Evolutionary conservation across 2,888 invertebrate genomes (phyloP).

Genomic region (Theretra japonica): DNA sequence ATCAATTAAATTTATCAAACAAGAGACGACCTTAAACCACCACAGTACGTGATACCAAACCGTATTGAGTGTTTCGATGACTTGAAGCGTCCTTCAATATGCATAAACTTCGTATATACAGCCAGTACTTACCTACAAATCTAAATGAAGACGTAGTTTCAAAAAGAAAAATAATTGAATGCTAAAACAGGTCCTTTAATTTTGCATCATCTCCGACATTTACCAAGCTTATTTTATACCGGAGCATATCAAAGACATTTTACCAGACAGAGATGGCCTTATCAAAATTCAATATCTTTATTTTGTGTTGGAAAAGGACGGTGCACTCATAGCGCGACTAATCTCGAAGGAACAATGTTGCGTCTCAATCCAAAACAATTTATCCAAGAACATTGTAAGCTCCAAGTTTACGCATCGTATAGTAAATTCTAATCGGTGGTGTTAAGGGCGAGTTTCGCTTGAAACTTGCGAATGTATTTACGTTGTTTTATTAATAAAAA

Average conservation of each 20-base stretch:
- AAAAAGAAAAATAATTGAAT: constrained; percentile 32
- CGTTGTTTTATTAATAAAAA: constrained; percentile 36
- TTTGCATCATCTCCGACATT: constrained; percentile 50
- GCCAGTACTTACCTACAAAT: not conserved
- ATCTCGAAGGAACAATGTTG: constrained; percentile 80
- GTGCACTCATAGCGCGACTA: constrained; percentile 70
- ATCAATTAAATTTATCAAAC: too few species aligned
- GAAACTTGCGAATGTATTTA: constrained; percentile 34
- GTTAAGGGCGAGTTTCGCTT: constrained; percentile 46
- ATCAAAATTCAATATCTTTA: constrained; percentile 82
- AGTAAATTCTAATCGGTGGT: constrained; percentile 39
- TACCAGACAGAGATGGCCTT: constrained; percentile 67
- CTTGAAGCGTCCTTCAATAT: not conserved
- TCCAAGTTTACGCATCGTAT: constrained; percentile 35
- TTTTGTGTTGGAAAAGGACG: constrained; percentile 76
- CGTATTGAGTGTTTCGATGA: not conserved
- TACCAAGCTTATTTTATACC: constrained; percentile 56
- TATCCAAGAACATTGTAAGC: constrained; percentile 49
- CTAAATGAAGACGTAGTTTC: constrained; percentile 28
- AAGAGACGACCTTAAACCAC: too few species aligned
- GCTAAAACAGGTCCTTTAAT: constrained; percentile 36
- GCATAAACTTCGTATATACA: not conserved
- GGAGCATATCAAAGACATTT: constrained; percentile 55
- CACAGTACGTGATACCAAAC: too few species aligned
- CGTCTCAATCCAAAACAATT: constrained; percentile 71